phyloP scores from a whole-genome alignment of 2,797 vertebrate species.

The Spheniscus humboldti region DNA sequence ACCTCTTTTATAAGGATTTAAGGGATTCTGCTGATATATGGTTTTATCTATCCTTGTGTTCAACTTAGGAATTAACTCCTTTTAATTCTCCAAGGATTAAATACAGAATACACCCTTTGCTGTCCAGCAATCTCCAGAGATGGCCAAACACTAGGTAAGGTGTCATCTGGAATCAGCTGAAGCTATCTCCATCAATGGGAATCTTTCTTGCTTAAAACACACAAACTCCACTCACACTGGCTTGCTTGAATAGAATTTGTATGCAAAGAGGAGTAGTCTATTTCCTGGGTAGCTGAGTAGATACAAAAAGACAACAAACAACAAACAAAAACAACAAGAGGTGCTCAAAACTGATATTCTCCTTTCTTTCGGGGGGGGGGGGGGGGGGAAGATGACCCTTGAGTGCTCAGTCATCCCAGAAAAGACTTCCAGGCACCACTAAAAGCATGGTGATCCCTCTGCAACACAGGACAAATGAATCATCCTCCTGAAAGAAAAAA shows the following conservation, averaged over 20 bases:
- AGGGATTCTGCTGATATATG: not conserved
- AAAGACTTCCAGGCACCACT: not conserved
- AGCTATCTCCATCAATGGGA: not conserved
- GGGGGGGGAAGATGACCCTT: not conserved
- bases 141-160: not conserved
- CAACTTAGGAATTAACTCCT: not conserved
- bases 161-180: not conserved
- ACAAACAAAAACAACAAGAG: not conserved
- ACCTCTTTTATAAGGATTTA: not conserved
- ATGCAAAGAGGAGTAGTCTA: not conserved
- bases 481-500: not conserved
- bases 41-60: not conserved
- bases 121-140: not conserved
- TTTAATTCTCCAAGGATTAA: not conserved
- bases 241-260: not conserved
- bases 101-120: not conserved
- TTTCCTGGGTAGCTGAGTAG: not conserved
- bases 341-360: not conserved
- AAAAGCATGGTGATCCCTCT: not conserved
- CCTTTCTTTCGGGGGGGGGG: not conserved
- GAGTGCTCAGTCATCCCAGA: not conserved
- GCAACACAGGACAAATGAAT: not conserved
- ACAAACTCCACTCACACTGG: not conserved
- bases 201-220: not conserved
- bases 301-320: not conserved